Evolutionary conservation across 2,797 vertebrate genomes (phyloP), one percentile per base, ranked within the genome.

Genomic region (Paedocypris micromegethes): DNA sequence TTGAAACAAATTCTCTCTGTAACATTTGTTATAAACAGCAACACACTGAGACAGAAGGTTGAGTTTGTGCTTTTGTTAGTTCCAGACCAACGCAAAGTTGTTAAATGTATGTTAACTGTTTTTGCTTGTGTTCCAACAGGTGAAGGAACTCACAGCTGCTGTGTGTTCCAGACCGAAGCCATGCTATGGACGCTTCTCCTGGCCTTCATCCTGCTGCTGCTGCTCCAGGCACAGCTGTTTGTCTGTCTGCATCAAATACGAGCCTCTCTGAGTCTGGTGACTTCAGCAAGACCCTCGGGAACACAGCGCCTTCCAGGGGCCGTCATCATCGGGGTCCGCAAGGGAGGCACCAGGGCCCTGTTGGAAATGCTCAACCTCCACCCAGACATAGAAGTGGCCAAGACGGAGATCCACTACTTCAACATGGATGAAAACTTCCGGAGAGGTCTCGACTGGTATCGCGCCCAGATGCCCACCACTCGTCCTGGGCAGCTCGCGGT

Each of bases 361-460:
- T 83, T 90, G 63, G 89, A 91, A 83, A 93, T 93, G 88, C 89
- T 91, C 53, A 90, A 89, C 82, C 85, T 91, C 60, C 91, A 93
- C 65, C 87, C 89, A 3, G 83, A 89, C 40, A 87, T 91, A 69
- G 88, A 89, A 42, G 89, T 90, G 48, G 91, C 91, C 37, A 89
- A 86, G 55, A 84, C 89, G 0, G 91, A 93, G 83, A 86, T 93
- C 23, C 91, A 93, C 71, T 92, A 83, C 79, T 93, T 92, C 73
- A 91, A 93, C n/a, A 62, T 88, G 73, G 91, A 93, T 40, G 89
- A 92, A 70, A 89, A 92, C 75, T 93, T 79, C 64, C 82, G 52
- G 4, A 83, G 83, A 38, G 91, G 91, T 9, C 68, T 91, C 70
- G 82, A 78, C 47, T 93, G 91, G 91, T 93, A 93, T 79, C 83